phyloP scores from a whole-genome alignment of 2,888 invertebrate species.

The Drosophila kambysellisi region DNA sequence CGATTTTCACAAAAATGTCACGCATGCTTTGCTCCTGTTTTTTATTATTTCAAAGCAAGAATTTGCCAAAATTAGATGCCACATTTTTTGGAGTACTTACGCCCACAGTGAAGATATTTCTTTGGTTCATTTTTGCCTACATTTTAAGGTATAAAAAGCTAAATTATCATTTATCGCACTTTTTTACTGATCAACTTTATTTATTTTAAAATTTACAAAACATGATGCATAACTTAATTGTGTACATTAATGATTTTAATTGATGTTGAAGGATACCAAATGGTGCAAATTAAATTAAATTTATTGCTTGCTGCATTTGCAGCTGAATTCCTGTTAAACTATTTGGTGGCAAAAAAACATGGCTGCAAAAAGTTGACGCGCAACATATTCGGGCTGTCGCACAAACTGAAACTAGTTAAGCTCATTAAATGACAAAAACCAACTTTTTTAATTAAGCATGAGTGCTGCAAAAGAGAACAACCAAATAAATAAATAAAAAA shows the following conservation, averaged over 20 bases:
- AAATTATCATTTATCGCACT: background rate
- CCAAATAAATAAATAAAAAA: background rate
- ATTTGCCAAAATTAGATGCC: background rate
- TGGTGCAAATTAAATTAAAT: slow-evolving; percentile 39
- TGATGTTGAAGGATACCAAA: slow-evolving; percentile 42
- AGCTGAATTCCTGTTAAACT: background rate
- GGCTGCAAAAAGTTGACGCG: slow-evolving; percentile 5
- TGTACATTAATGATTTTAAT: slow-evolving; percentile 46
- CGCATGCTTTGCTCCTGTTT: slow-evolving; percentile 36
- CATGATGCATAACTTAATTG: slow-evolving; percentile 54
- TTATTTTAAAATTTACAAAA: slow-evolving; percentile 26
- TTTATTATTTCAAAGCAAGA: slow-evolving; percentile 31
- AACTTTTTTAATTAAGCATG: slow-evolving; percentile 62
- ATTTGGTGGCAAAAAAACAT: background rate
- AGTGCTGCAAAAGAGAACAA: slow-evolving; percentile 5
- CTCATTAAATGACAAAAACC: slow-evolving; percentile 54
- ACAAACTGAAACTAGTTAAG: slow-evolving; percentile 57
- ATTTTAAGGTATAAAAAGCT: background rate
- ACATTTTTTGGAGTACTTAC: too few relatives aligned
- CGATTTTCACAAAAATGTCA: slow-evolving; percentile 48
- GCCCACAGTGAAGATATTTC: background rate
- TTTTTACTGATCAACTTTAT: background rate
- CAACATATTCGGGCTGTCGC: slow-evolving; percentile 45
- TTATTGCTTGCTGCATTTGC: slow-evolving; percentile 28
- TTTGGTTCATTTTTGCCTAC: background rate